Evolutionary conservation across 2,888 invertebrate species (phyloP).

Genomic region (Baccha elongata): DNA sequence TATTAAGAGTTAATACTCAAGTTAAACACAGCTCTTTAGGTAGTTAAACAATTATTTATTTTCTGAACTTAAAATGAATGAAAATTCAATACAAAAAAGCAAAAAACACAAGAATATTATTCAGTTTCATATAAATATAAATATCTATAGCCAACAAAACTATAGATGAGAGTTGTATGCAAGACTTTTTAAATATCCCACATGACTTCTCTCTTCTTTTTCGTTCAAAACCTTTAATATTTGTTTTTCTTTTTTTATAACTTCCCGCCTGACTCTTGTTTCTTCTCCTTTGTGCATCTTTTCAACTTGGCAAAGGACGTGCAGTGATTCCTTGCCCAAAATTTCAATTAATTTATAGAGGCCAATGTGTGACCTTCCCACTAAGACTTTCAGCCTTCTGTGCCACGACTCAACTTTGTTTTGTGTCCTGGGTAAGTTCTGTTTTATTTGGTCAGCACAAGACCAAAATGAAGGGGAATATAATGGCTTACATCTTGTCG

Average conservation of each 20-base stretch:
- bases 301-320: neutral
- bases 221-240: slow-evolving; percentile 5
- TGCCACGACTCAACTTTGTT: slow-evolving; percentile 27
- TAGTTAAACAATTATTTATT: neutral
- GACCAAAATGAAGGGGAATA: slow-evolving; percentile 19
- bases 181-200: slow-evolving; percentile 6
- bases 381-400: slow-evolving; percentile 13
- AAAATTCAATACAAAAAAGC: neutral
- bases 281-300: neutral
- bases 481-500: neutral
- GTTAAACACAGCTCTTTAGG: neutral
- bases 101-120: neutral
- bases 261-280: neutral
- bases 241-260: neutral
- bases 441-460: slow-evolving; percentile 12
- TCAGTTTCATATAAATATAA: too few species aligned
- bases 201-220: slow-evolving; percentile 11
- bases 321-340: neutral
- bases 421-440: slow-evolving; percentile 32
- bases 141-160: neutral
- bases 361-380: slow-evolving; percentile 19
- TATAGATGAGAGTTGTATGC: neutral
- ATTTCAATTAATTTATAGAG: slow-evolving; percentile 25
- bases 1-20: neutral
- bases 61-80: neutral